Base-by-base conservation (phyloP, 1,140 invertebrate genomes). In the Linepithema humile region DNA sequence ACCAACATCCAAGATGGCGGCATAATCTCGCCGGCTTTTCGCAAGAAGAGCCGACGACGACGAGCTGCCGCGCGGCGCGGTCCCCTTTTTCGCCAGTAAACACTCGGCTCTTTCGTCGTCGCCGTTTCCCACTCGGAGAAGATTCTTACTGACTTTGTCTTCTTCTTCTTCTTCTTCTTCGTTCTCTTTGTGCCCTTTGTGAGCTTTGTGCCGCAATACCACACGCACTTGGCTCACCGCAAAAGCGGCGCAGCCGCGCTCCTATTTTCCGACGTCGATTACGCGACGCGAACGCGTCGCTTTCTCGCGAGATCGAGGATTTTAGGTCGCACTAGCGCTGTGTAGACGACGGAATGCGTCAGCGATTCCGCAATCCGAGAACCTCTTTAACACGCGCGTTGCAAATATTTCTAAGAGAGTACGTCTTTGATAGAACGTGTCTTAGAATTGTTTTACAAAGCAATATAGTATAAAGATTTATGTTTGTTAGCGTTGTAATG, bases 1-100 rank as follows among this genome's bases (percentile, higher is more conserved):
- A 94, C 93, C 91, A 94, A 94, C 93, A 93, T 93, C 91, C 93
- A 94, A 93, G 92, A 94, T 93, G 93, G 93, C 93, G 89, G 89
- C 88, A 92, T 93, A 94, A 93, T 93, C 93, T 92, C 90, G 83
- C 88, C 89, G 90, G 90, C 92, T 90, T 90, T 90, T 80, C 69
- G 78, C 69, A 62, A 57, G 82, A 59, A 90, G 91, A 90, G 91
- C 89, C 90, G 90, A 90, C 23, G 43, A 65, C 60, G 45, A 40
- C 6, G 75, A 78, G 15, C 43, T 45, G 15, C 43, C 2, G 43
- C 20, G 73, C 38, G 20, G 17, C 40, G 53, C 85, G 55, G 38
- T 85, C 70, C 69, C 74, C n/a, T n/a, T 86, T 85, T 70, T 50
- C 72, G 60, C 80, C 69, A 35, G 74, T 88, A 86, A 89, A 88